phyloP scores from a whole-genome alignment of 1,140 invertebrate genomes.

The Formica exsecta region DNA sequence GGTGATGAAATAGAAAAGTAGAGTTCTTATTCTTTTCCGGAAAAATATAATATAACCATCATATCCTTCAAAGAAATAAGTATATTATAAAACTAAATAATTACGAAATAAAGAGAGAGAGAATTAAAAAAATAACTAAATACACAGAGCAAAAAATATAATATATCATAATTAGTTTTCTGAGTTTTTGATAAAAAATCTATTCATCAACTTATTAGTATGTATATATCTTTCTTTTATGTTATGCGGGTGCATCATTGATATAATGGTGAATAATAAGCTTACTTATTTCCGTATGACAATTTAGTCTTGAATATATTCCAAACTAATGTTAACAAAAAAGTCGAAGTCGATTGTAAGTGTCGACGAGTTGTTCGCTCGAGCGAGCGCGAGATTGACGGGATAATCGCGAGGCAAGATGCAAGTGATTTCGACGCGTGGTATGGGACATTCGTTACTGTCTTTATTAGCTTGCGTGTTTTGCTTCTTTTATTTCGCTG shows the following conservation, averaged over 20 bases:
- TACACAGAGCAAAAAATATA: background rate
- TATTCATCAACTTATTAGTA: background rate
- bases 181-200: background rate
- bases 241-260: background rate
- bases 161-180: background rate
- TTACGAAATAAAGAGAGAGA: background rate
- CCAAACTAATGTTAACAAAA: background rate
- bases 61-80: background rate
- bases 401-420: slow-evolving; percentile 57
- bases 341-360: slow-evolving; percentile 25
- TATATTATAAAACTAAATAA: background rate
- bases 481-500: slow-evolving; percentile 21
- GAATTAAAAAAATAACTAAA: background rate
- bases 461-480: slow-evolving; percentile 48
- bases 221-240: background rate
- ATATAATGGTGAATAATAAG: slow-evolving; percentile 12
- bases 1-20: background rate
- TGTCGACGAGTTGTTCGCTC: slow-evolving; percentile 36
- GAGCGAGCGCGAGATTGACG: slow-evolving; percentile 50
- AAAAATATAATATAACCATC: background rate
- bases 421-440: slow-evolving; percentile 61
- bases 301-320: slow-evolving; percentile 19
- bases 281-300: background rate
- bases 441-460: slow-evolving; percentile 50
- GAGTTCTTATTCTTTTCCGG: background rate